Evolutionary conservation across 2,797 vertebrate species (phyloP).

Genomic region (Yasuhikotakia modesta): DNA sequence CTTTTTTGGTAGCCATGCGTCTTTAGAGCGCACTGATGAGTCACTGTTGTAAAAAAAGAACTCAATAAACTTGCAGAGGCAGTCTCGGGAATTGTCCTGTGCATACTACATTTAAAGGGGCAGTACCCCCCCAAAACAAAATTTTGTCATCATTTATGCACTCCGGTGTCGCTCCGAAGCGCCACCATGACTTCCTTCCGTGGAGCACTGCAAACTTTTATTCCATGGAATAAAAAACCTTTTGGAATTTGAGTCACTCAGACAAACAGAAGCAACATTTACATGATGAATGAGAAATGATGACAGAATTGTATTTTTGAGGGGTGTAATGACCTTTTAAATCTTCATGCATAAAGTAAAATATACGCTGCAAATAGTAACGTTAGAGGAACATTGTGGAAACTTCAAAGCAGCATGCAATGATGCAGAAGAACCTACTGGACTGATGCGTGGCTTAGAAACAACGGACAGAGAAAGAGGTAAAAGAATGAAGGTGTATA

Average conservation of each 20-base stretch:
- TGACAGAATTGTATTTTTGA: no score
- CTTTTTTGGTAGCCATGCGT: conserved; percentile 51
- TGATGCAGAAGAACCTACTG: conserved; percentile 43
- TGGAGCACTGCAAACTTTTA: no score
- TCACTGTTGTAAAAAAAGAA: conserved; percentile 37
- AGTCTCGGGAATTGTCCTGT: not conserved
- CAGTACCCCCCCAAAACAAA: not conserved
- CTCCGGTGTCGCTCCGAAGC: not conserved
- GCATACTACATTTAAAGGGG: not conserved
- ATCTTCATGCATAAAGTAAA: not conserved
- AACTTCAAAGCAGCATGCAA: conserved; percentile 11
- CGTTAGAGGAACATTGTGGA: conserved; percentile 1
- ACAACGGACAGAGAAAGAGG: conserved; percentile 24
- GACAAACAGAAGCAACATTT: no score
- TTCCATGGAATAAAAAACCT: no score
- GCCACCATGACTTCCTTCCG: no score
- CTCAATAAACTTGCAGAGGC: not conserved
- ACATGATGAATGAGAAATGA: not conserved
- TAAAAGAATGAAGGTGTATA: conserved; percentile 58
- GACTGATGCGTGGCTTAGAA: conserved; percentile 38
- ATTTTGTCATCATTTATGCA: not conserved
- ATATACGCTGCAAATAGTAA: not conserved
- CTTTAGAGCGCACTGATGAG: conserved; percentile 41
- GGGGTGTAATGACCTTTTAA: not conserved
- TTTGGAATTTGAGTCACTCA: no score